These are phyloP conservation scores for Upupa epops DNA, from an alignment of 2,113 vertebrate genomes.

Conservation along the genomic window DNA sequence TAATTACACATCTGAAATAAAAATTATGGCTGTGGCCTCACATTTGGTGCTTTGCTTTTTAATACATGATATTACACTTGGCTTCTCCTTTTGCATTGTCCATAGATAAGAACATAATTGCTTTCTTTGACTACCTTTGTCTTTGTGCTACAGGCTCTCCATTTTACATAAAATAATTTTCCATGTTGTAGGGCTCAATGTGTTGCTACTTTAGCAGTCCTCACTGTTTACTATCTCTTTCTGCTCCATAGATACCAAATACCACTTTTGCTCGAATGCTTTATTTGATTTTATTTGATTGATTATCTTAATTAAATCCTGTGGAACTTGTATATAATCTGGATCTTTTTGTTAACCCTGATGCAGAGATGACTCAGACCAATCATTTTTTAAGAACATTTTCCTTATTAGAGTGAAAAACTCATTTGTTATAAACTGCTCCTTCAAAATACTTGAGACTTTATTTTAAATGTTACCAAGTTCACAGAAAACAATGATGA, in stretches of 20 bases:
- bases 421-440: background rate
- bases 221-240: background rate
- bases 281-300: background rate
- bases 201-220: background rate
- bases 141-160: slow-evolving; percentile 9
- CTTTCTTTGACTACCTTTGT: slow-evolving; percentile 42
- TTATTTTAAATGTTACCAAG: background rate
- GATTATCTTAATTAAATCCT: background rate
- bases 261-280: background rate
- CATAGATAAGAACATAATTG: slow-evolving; percentile 56
- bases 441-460: background rate
- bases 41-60: slow-evolving; percentile 38
- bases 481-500: background rate
- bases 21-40: slow-evolving; percentile 23
- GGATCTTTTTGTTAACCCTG: background rate
- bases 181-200: background rate
- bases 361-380: background rate
- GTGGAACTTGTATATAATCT: background rate
- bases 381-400: background rate
- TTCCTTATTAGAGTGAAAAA: background rate
- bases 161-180: background rate
- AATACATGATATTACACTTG: slow-evolving; percentile 45
- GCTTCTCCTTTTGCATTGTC: slow-evolving; percentile 44
- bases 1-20: slow-evolving; percentile 50
- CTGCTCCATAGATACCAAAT: background rate